Base-by-base conservation (phyloP, 1,140 invertebrate genomes). In the Zaprionus davidi region DNA sequence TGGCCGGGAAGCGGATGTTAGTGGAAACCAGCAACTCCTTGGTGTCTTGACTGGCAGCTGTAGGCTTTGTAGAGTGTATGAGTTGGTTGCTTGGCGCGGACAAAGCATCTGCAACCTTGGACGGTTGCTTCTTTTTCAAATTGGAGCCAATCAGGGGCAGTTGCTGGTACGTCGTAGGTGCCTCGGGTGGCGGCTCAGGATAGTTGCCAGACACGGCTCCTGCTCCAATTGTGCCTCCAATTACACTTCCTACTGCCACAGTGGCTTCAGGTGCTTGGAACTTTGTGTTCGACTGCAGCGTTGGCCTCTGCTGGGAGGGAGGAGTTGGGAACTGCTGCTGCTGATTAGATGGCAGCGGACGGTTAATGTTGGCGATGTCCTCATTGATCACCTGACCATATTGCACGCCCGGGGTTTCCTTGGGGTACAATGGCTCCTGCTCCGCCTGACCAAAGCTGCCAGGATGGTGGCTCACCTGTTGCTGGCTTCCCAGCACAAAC, bases 401-500 rank as follows among this genome's bases (percentile, higher is more conserved):
- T 58, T 92, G 91, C 11, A 92, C 88, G 1, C 51, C 62, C 0
- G 68, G 62, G 1, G 69, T 78, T 6, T 91, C 91, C 59, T 92
- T 91, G 2, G 60, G 36, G 34, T 83, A 91, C 0, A 78, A 53
- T 0, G 78, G 71, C 15, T 82, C 73, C 67, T 92, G 91, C 63
- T 88, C 82, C 24, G 81, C 77, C 17, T 49, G 44, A 2, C 71
- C 71, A 17, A 59, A 58, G 11, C 24, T 63, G 31, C 75, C 75
- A 12, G 68, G 74, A 60, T 66, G 81, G 9, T 68, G 81, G 9
- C 81, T 74, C 12, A 95, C 94, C 59, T 94, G 95, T 64, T 95
- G 95, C 49, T 94, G 93, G 63, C 95, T 95, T 1, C 95, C 95
- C 3, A 95, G 91, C 6, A 95, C 94, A 79, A 95, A 95, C 0